Base-by-base conservation (phyloP, 2,113 vertebrate genomes). In the Beaufortia kweichowensis region DNA sequence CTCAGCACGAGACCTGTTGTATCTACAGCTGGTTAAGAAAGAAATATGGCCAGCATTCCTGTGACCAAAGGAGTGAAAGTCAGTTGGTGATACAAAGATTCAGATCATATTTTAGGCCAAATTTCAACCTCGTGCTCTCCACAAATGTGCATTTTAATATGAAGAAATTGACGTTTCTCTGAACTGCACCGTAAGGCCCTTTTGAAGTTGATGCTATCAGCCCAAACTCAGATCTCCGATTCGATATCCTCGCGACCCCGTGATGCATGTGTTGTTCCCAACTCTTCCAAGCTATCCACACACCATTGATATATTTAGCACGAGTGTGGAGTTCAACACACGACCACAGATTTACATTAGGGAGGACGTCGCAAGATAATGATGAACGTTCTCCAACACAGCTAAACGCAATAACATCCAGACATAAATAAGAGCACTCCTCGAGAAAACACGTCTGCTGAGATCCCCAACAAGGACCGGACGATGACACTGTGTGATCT, bases 231-330 rank as follows among this genome's bases (percentile, higher is more conserved):
- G 46, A 55, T 33, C 31, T 35, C 21, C 7, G 26, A 19, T 24
- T 5, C 23, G 67, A 57, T 70, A 39, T 57, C 50, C 66, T 57
- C 19, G 1, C 39, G 35, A 72, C 57, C 21, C 29, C 53, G 17
- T 57, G 65, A 68, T 81, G 8, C 48, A 61, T 17, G 24, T 21
- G 75, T 56, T 70, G 48, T 73, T 77, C 79, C 79, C 62, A 23
- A 50, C 21, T 2, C n/a, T 57, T 81, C 70, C 53, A 64, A 78
- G 29, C 43, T 63, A 28, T 29, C 50, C 53, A 3, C 2, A 23
- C 24, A 28, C n/a, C n/a, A 31, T 60, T 78, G 31, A 78, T 55
- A 71, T 78, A 78, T 78, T 71, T 62, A 62, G 43, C 41, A 24
- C 24, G 56, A 77, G 48, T 26, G 56, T 23, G 29, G 66, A 61